Evolutionary conservation across 2,797 vertebrate species (phyloP).

Genomic region (Falco peregrinus): DNA sequence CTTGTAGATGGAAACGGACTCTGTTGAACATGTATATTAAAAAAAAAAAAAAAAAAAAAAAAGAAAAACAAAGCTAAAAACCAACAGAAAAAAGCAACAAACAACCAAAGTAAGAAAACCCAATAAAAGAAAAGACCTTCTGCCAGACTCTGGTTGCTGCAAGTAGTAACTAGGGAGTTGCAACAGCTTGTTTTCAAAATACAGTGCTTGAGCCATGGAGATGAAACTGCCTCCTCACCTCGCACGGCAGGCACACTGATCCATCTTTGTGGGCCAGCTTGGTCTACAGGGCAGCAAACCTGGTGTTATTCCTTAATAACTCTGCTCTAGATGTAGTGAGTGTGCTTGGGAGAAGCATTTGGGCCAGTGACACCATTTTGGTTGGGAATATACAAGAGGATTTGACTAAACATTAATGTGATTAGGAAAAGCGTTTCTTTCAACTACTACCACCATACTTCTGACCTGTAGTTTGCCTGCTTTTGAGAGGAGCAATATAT

Average conservation of each 20-base stretch:
- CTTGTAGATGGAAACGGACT: neutral
- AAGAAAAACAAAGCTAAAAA: no score
- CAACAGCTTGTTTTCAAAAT: neutral
- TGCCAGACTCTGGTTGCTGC: neutral
- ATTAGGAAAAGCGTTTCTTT: neutral
- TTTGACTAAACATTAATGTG: neutral
- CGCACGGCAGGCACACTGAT: accelerated
- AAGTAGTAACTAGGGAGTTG: neutral
- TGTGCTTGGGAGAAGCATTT: neutral
- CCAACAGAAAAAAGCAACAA: neutral
- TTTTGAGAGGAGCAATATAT: neutral
- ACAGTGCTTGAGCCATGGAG: neutral
- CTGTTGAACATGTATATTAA: neutral
- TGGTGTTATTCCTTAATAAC: neutral
- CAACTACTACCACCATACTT: neutral
- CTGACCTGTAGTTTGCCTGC: neutral
- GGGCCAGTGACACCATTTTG: neutral
- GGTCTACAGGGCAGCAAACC: neutral
- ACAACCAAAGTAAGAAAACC: neutral
- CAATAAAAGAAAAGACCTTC: neutral
- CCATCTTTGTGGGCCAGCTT: neutral
- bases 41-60: neutral
- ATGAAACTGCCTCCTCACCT: neutral
- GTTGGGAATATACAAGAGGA: neutral
- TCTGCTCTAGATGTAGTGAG: neutral